Evolutionary conservation across 2,797 vertebrate genomes (phyloP), one percentile per base, ranked within the genome.

Genomic region (Anableps anableps): DNA sequence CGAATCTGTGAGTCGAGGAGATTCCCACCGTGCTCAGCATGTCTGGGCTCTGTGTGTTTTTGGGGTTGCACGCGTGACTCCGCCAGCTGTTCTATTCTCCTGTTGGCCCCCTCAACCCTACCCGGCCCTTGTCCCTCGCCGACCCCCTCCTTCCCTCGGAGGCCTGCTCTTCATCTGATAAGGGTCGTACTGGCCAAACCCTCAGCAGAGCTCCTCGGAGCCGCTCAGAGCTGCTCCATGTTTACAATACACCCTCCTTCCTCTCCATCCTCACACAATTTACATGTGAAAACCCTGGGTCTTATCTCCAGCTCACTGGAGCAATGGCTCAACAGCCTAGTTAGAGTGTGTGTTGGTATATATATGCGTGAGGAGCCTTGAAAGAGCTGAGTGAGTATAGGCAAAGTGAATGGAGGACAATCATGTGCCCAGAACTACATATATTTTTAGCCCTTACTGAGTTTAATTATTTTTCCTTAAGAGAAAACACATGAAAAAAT

Each of bases 91-190:
- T 95, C 95, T 78, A 93, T 95, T 96, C 95, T 95, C 90, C 86
- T 5, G 80, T 84, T 85, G 84, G 79, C 92, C 92, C 89, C 90
- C 91, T 85, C 93, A 88, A 80, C 88, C 86, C 82, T 74, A 45
- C 87, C 83, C 85, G 34, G 85, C 85, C 89, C 89, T 88, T 81
- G 86, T 78, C 90, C 86, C 81, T 83, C 38, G 7, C 74, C 80
- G 86, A 86, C 72, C 92, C 92, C 91, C 92, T 88, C 90, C 92
- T 85, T 86, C 84, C 84, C 84, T 85, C 86, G 13, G 91, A 91
- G 94, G 94, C 92, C 94, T 96, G 94, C 92, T 93, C 95, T 92
- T 93, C 93, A 96, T 96, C 95, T 94, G 95, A 96, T 96, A 96
- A 96, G 93, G 92, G 86, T 74, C 64, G 31, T 81, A 80, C 87